phyloP scores from a whole-genome alignment of 2,113 vertebrate genomes.

The Candoia aspera region DNA sequence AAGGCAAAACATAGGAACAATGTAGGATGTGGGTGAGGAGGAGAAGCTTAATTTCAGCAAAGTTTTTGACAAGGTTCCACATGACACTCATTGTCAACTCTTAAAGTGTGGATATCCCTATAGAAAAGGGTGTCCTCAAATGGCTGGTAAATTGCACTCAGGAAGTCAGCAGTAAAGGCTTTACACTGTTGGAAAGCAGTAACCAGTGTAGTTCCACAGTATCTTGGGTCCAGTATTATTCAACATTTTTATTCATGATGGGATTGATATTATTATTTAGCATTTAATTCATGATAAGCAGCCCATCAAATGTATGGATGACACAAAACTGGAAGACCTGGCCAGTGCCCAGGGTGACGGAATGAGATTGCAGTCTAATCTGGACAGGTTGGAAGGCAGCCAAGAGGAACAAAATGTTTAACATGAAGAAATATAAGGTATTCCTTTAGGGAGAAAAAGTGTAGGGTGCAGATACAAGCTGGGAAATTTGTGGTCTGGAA shows the following conservation, averaged over 20 bases:
- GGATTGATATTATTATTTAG: too few species aligned
- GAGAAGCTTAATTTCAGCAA: background rate
- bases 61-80: background rate
- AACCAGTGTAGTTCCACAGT: background rate
- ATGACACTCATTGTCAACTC: background rate
- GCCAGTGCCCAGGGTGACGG: too few species aligned
- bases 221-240: too few species aligned
- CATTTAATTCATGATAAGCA: too few species aligned
- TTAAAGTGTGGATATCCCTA: background rate
- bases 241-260: too few species aligned
- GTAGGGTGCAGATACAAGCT: background rate
- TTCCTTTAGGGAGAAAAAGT: background rate
- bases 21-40: background rate
- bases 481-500: background rate
- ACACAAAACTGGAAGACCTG: too few species aligned
- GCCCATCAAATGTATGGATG: too few species aligned
- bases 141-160: background rate
- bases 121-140: background rate
- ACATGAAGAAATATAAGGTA: too few species aligned
- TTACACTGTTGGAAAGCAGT: background rate
- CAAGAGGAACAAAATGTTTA: too few species aligned
- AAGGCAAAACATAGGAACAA: background rate
- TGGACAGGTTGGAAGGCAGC: too few species aligned
- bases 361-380: too few species aligned
- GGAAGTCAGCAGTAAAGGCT: background rate